These are phyloP conservation scores for Lepas anatifera DNA, from an alignment of 2,888 invertebrate species.

Conservation along the genomic window DNA sequence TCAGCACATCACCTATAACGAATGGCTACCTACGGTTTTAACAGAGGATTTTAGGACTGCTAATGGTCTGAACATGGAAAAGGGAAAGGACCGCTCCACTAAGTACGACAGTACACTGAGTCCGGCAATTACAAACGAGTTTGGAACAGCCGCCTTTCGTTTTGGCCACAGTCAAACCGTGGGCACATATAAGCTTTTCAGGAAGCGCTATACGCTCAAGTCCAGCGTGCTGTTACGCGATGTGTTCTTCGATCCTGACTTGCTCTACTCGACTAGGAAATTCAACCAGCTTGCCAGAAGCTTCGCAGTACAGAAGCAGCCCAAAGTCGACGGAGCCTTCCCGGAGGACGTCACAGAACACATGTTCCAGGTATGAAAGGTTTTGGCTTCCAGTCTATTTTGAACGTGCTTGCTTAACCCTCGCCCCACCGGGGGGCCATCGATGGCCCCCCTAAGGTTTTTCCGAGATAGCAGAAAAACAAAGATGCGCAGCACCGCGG, in stretches of 20 bases:
- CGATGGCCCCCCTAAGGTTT: too few relatives aligned
- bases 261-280: neutral
- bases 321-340: neutral
- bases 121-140: conserved; percentile 19
- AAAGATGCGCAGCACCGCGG: too few relatives aligned
- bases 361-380: neutral
- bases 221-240: neutral
- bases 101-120: conserved; percentile 14
- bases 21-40: conserved; percentile 62
- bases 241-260: neutral
- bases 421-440: too few relatives aligned
- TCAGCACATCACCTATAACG: conserved; percentile 67
- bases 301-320: neutral
- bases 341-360: neutral
- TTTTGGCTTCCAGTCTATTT: too few relatives aligned
- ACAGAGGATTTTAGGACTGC: conserved; percentile 23
- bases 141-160: conserved; percentile 21
- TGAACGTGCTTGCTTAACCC: too few relatives aligned
- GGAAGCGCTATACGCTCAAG: too few relatives aligned
- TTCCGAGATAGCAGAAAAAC: too few relatives aligned
- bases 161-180: conserved; percentile 21
- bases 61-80: neutral
- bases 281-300: neutral
- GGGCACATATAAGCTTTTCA: neutral
- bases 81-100: conserved; percentile 22